A percentile compares a stretch with the other conserved stretches of the same genome.
phyloP scores from a whole-genome alignment of 2,797 vertebrate genomes.

The Falco columbarius region DNA sequence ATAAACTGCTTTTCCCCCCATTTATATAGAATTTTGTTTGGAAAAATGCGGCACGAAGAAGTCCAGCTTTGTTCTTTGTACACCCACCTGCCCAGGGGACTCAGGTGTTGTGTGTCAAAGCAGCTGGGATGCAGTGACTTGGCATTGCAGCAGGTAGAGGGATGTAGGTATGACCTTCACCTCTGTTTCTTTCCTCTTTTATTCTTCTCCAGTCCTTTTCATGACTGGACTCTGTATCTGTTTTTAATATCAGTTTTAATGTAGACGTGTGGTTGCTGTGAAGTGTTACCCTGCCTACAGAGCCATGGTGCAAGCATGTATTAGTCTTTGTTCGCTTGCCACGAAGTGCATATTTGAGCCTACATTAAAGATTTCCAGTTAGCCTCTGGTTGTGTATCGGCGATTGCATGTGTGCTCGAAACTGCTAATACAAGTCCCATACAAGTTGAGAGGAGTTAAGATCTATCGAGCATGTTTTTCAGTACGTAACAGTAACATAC shows the following conservation, averaged over 20 bases:
- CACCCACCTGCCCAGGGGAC: not conserved
- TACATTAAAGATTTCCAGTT: not conserved
- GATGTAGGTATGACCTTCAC: not conserved
- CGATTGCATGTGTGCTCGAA: not conserved
- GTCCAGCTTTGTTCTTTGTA: not conserved
- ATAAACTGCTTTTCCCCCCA: not conserved
- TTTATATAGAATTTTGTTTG: not conserved
- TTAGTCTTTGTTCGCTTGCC: slow-evolving; percentile 45
- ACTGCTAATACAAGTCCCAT: not conserved
- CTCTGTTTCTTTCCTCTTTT: not conserved
- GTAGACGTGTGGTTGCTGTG: not conserved
- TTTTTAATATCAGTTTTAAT: not conserved
- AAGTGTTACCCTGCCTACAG: slow-evolving; percentile 19
- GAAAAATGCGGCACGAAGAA: not conserved
- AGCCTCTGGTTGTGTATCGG: not conserved
- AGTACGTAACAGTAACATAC: not conserved
- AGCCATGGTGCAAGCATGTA: not conserved
- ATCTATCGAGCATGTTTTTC: not conserved
- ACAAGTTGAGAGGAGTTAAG: not conserved
- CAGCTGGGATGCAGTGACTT: not conserved
- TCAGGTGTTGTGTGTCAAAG: not conserved
- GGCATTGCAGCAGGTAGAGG: not conserved
- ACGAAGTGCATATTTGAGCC: not conserved
- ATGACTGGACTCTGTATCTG: not conserved
- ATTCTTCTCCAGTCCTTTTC: not conserved